Evolutionary conservation across 2,797 vertebrate genomes (phyloP), one percentile per base, ranked within the genome.

Genomic region (Limnodromus scolopaceus): DNA sequence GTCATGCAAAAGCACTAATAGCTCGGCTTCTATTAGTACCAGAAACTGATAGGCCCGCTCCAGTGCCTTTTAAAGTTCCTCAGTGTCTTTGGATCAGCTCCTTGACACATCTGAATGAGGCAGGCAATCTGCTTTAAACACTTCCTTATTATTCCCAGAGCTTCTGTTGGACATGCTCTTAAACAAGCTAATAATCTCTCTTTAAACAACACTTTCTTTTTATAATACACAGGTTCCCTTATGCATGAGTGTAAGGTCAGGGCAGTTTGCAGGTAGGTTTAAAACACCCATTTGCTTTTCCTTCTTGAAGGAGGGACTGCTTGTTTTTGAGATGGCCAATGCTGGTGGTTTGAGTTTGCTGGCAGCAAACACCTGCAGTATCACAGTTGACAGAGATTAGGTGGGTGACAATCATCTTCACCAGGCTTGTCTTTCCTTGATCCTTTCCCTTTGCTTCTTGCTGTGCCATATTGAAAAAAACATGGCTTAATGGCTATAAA

Each of bases 1-100:
- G 84, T 87, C 86, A 85, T 39, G 75, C 60, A 81, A 89, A 97
- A 89, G n/a, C 27, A 58, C 57, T 94, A 89, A 92, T 71, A 89
- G 45, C 65, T 94, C 3, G 0, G 53, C 64, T 94, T 16, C 71
- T 93, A 53, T 77, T 66, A 74, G 45, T 53, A 55, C 38, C 63
- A 80, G 86, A 80, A 92, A 75, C 60, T 2, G 13, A 89, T 91
- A 64, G 81, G 60, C 41, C n/a, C 54, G 38, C 68, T 97, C 60
- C 89, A 93, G n/a, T 1, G 19, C 49, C 68, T 91, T 91, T 74
- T 91, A 83, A 83, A 80, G 64, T 91, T 95, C 69, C 71, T 91
- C 53, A 2, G 30, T 80, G n/a, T 71, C 68, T 92, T 93, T 87
- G 71, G 53, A 94, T 92, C 53, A 68, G 75, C 84, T 74, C 60